Percentiles rank a stretch among this genome's conserved stretches.
phyloP scores from a whole-genome alignment of 2,888 invertebrate species.

The Eupithecia pulchellata region DNA sequence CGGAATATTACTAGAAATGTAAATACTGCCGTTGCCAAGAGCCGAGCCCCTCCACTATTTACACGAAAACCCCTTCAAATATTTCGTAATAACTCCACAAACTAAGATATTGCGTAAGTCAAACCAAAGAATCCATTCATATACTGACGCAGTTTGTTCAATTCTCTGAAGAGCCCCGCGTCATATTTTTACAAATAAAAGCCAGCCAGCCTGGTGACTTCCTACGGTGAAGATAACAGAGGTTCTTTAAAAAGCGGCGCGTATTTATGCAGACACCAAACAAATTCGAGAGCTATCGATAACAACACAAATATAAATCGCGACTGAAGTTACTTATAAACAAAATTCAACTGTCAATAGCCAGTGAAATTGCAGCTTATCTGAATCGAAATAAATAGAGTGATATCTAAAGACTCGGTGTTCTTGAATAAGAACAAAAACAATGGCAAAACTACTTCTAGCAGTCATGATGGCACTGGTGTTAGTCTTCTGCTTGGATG shows the following conservation, averaged over 20 bases:
- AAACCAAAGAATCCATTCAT: constrained; percentile 26
- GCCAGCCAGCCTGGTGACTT: constrained; percentile 52
- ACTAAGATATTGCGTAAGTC: constrained; percentile 30
- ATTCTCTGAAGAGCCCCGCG: constrained; percentile 26
- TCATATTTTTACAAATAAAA: constrained; percentile 42
- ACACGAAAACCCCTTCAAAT: not conserved
- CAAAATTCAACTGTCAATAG: not conserved
- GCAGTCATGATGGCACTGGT: constrained; percentile 47
- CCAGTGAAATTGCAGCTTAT: not conserved
- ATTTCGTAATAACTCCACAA: not conserved
- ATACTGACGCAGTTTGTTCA: constrained; percentile 16
- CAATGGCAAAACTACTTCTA: constrained; percentile 47
- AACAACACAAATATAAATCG: constrained; percentile 23
- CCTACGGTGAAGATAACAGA: constrained; percentile 53
- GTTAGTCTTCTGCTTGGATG: constrained; percentile 43
- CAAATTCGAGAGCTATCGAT: constrained; percentile 43
- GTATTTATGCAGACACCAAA: constrained; percentile 46
- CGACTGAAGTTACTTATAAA: not conserved
- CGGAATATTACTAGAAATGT: not conserved
- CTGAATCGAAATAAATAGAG: not conserved
- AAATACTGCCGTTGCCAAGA: not conserved
- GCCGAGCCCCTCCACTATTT: not conserved
- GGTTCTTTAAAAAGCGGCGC: constrained; percentile 60
- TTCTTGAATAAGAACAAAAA: constrained; percentile 17
- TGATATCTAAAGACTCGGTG: not conserved